Percentiles rank a stretch among this genome's conserved stretches.
Evolutionary conservation across 2,113 vertebrate species (phyloP).

Genomic region (Macquaria ambigua): DNA sequence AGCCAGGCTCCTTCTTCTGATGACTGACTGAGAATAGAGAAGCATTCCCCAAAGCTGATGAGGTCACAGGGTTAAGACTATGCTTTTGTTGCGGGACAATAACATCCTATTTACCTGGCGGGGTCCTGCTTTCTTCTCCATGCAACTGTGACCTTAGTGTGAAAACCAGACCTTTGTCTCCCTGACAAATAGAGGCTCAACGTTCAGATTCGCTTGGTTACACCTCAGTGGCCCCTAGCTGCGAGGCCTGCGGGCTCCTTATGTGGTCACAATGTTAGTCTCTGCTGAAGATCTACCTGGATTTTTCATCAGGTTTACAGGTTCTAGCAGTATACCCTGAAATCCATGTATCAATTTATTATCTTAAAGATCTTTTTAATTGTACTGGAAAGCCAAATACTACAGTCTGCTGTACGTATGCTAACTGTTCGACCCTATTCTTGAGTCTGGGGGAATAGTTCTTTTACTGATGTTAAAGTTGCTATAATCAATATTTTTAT

Average conservation of each 20-base stretch:
- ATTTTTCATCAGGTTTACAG: conserved; percentile 33
- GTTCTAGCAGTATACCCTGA: background rate
- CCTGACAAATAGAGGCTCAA: conserved; percentile 80
- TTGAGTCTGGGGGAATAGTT: background rate
- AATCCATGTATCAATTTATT: background rate
- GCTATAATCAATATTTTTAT: background rate
- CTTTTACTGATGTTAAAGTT: background rate
- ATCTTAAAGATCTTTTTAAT: conserved; percentile 1
- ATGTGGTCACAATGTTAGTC: conserved; percentile 59
- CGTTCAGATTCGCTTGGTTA: conserved; percentile 79
- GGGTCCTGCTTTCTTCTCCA: conserved; percentile 82
- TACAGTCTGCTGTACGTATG: background rate
- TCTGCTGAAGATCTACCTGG: conserved; percentile 42
- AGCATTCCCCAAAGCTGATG: conserved; percentile 79
- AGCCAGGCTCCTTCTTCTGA: conserved; percentile 63
- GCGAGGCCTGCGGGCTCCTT: conserved; percentile 60
- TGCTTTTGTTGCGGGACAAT: conserved; percentile 83
- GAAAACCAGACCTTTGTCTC: conserved; percentile 84
- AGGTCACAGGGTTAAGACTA: conserved; percentile 83
- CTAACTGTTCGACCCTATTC: background rate
- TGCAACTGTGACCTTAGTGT: conserved; percentile 82
- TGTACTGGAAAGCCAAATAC: background rate
- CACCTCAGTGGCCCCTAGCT: conserved; percentile 72
- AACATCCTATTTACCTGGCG: conserved; percentile 85
- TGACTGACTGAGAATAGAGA: conserved; percentile 76